Evolutionary conservation across 2,113 vertebrate genomes (phyloP).

Genomic region (Neoarius graeffei): DNA sequence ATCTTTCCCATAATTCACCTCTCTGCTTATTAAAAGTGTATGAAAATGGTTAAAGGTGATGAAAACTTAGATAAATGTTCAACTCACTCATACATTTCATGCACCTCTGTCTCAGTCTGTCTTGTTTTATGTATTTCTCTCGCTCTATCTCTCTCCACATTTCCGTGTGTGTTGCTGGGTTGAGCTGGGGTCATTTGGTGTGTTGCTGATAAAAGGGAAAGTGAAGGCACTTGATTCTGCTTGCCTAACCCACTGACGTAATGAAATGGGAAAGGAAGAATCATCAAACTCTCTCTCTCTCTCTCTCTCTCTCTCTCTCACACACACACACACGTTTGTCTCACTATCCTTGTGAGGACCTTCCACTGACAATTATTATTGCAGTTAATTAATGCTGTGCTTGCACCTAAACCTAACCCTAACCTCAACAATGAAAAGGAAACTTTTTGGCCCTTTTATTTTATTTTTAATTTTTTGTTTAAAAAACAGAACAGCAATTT

Average conservation of each 20-base stretch:
- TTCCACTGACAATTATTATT: too few relatives aligned
- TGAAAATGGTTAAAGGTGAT: neutral
- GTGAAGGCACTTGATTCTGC: neutral
- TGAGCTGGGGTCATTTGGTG: neutral
- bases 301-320: too few relatives aligned
- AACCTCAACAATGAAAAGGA: too few relatives aligned
- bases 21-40: neutral
- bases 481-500: too few relatives aligned
- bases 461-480: too few relatives aligned
- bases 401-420: too few relatives aligned
- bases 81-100: neutral
- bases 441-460: too few relatives aligned
- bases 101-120: neutral
- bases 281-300: neutral
- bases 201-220: neutral
- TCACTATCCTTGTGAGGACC: too few relatives aligned
- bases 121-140: neutral
- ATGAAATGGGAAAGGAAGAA: constrained; percentile 25
- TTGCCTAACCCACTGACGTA: constrained; percentile 25
- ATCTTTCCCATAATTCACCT: neutral
- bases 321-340: neutral
- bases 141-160: neutral
- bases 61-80: neutral
- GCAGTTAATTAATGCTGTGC: too few relatives aligned
- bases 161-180: too few relatives aligned